Conservation (phyloP, 2,113 vertebrate genomes). For the Pungitius pungitius region DNA sequence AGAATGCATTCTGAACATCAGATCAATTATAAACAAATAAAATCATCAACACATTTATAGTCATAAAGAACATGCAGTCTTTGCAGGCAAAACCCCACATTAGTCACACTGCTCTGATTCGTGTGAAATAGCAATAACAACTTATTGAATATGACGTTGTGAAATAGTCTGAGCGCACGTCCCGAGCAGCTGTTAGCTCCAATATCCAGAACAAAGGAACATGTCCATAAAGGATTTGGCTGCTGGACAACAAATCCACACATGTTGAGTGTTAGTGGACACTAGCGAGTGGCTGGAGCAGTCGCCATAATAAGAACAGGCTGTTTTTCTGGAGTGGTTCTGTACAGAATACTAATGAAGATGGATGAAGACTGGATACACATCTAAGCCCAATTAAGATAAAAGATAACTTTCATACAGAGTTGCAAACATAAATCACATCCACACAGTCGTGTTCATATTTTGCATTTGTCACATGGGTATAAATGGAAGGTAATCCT, state of each 20-base stretch:
- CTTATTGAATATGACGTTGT: slow-evolving; percentile 47
- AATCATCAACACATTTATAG: neutral
- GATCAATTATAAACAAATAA: neutral
- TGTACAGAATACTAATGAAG: slow-evolving; percentile 8
- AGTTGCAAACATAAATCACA: slow-evolving; percentile 23
- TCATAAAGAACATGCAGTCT: neutral
- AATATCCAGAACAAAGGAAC: slow-evolving; percentile 38
- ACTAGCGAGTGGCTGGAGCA: slow-evolving; percentile 11
- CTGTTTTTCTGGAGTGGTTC: slow-evolving; percentile 12
- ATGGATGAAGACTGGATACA: slow-evolving; percentile 17
- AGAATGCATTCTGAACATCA: neutral
- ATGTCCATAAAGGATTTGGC: slow-evolving; percentile 47
- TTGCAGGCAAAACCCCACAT: slow-evolving; percentile 8
- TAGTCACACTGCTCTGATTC: slow-evolving; percentile 25
- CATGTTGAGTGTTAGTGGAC: slow-evolving; percentile 45
- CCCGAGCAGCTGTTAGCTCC: slow-evolving; percentile 55
- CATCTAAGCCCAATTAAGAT: slow-evolving; percentile 15
- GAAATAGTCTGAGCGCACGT: slow-evolving; percentile 53
- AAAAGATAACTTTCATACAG: slow-evolving; percentile 4
- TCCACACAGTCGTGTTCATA: slow-evolving; percentile 18
- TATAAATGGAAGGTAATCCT: slow-evolving; percentile 38
- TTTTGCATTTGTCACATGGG: slow-evolving; percentile 25
- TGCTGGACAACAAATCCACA: slow-evolving; percentile 38
- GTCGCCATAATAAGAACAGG: slow-evolving; percentile 27
- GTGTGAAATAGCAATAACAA: slow-evolving; percentile 34